A percentile compares a stretch with the other conserved stretches of the same genome.
These are phyloP conservation scores for Maylandia zebra DNA, from an alignment of 2,113 vertebrate species.

Conservation along the genomic window DNA sequence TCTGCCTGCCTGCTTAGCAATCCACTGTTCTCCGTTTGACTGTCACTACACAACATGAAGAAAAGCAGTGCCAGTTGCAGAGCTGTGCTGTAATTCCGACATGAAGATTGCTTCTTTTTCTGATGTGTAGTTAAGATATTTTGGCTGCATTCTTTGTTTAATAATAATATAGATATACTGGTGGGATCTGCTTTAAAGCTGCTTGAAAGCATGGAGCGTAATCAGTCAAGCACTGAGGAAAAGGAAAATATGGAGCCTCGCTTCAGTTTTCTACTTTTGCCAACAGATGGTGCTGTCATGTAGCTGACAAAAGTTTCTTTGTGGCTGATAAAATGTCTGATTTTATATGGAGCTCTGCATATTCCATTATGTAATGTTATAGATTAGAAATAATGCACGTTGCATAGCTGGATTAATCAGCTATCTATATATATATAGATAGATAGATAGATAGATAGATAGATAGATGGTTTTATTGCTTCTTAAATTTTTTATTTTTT, in stretches of 20 bases:
- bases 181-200: background rate
- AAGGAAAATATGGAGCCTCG: background rate
- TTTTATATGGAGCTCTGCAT: background rate
- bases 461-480: background rate
- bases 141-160: background rate
- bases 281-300: slow-evolving; percentile 54
- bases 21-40: slow-evolving; percentile 5
- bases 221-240: background rate
- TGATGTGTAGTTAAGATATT: background rate
- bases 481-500: background rate
- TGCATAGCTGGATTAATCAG: background rate
- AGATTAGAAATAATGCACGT: background rate
- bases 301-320: slow-evolving; percentile 8
- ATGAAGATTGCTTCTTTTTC: background rate
- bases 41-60: background rate
- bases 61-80: background rate
- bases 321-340: background rate
- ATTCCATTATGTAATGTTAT: slow-evolving; percentile 2
- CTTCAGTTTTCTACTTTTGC: background rate
- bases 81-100: background rate
- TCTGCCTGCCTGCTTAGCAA: slow-evolving; percentile 19
- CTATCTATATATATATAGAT: background rate
- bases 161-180: background rate
- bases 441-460: background rate
- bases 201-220: background rate